Evolutionary conservation across 1,140 invertebrate species (phyloP), one percentile per base, ranked within the genome.

Genomic region (Drosophila sucinea): DNA sequence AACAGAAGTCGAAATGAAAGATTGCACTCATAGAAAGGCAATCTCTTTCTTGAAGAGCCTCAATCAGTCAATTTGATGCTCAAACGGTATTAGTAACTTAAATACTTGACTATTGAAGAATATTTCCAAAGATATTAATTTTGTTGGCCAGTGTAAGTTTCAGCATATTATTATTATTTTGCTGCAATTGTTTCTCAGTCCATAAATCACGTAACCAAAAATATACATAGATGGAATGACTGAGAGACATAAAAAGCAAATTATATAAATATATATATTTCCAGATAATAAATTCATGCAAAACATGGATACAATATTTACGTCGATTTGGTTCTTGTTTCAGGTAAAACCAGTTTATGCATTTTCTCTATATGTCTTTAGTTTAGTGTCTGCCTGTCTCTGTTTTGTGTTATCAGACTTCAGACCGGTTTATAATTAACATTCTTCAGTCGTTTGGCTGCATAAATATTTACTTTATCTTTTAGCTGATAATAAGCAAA

Each of bases 311-410:
- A 54, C 8, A 27, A 44, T 32, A 64, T 54, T 2, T 33, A n/a
- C 32, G 25, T 33, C 7, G 10, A 4, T 58, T 58, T 17, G 56
- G 56, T 62, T 67, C 60, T 71, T 77, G 75, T 75, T 55, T 63
- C 17, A 38, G 57, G 55, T 62, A 38, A 73, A 79, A 79, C 77
- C 64, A 77, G 73, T 77, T 77, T 67, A 64, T 72, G 55, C 35
- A 33, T 38, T 57, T 61, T 44, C 44, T 27, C 44, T 51, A 27
- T 8, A 7, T 8, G 17, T 7, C n/a, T 47, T 51, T 51, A 10
- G 44, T 1, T 51, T 51, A 25, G 44, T 51, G 44, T 61, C 58
- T 25, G 10, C 5, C n/a, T 55, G 27, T 54, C 11, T 54, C 11
- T 1, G 27, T 7, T 17, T 41, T 29, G 54, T n/a, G 55, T 77